Base-by-base conservation (phyloP, 2,888 invertebrate species). In the Torymus aiolomorphi region DNA sequence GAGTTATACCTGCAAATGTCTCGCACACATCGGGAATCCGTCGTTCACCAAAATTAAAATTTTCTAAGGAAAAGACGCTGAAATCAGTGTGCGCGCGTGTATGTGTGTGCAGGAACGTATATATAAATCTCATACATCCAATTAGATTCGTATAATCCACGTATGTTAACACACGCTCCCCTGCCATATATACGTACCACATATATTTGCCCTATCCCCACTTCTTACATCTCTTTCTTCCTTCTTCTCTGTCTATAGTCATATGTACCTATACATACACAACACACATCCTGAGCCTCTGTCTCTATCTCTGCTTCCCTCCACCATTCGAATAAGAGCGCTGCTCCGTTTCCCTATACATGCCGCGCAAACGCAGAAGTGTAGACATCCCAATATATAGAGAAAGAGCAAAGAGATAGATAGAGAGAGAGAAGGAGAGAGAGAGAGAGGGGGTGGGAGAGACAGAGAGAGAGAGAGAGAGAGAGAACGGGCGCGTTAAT, bases 81-180 rank as follows among this genome's bases (percentile, higher is more conserved):
- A 31, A 31, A 3, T 31, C 31, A 31, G 31, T 31, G 31, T 3
- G 31, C 31, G 31, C 0, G 4, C 8, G 31, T 8, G 31, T 3
- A 0, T 31, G 4, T 31, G 4, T 31, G 2, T 31, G 8, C 31
- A 3, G 3, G 31, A 31, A 1, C 31, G 31, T 31, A 31, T 31
- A 31, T 31, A 31, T 31, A 31, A 31, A 31, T 87, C 87, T 86
- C 87, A 85, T 88, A 87, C 85, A 89, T 88, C 89, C 88, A 89
- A 90, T 89, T 89, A 89, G 87, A 87, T 84, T 88, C 85, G 86
- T 87, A 88, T 89, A 89, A 89, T 89, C 89, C 89, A 80, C 82
- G 86, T 83, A 86, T 71, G 31, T 67, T 71, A 71, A 61, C 61
- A 49, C 31, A 16, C 24, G 24, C 62, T 24, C 56, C 42, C 56